Base-by-base conservation (phyloP, 2,888 invertebrate species). In the Drosophila austrosaltans region DNA sequence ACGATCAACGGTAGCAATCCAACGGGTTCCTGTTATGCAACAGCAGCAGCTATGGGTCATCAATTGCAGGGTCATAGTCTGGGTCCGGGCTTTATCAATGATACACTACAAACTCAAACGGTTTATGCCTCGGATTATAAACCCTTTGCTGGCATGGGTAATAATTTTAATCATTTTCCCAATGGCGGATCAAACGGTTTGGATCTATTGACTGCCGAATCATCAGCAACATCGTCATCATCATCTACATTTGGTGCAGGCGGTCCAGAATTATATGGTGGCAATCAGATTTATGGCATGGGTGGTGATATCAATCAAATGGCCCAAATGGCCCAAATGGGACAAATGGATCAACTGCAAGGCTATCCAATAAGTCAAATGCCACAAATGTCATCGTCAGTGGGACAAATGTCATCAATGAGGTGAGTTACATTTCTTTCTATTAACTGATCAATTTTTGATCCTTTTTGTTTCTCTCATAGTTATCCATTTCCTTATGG, bases 81-180 rank as follows among this genome's bases (percentile, higher is more conserved):
- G 28, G 8, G 25, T 12, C 57, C 10, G 57, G 53, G 60, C 42
- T 53, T 32, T 25, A 39, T 32, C 8, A 66, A 44, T 16, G 75
- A 75, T 30, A 63, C 28, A 22, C 25, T 75, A 6, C 75, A 75
- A 57, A 57, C 44, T 3, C 75, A 75, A 32, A 74, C 75, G n/a
- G 75, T 75, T 1, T 75, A 75, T 53, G 69, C 75, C 0, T 53
- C 75, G 1, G 75, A 75, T 6, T 75, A 75, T 53, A 75, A 63
- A 10, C 60, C 75, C 8, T 60, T 69, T 53, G 53, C 48, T 20
- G 61, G 53, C 5, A 36, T 40, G 1, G 74, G 74, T 16, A 75
- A 75, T 40, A 54, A 69, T 5, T 75, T 75, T 28, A 75, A 75
- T 53, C 75, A 75, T 42, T 75, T 75, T 7, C 75, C 75, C 36